Evolutionary conservation across 2,797 vertebrate species (phyloP), one percentile per base, ranked within the genome.

Genomic region (Bradypus variegatus): DNA sequence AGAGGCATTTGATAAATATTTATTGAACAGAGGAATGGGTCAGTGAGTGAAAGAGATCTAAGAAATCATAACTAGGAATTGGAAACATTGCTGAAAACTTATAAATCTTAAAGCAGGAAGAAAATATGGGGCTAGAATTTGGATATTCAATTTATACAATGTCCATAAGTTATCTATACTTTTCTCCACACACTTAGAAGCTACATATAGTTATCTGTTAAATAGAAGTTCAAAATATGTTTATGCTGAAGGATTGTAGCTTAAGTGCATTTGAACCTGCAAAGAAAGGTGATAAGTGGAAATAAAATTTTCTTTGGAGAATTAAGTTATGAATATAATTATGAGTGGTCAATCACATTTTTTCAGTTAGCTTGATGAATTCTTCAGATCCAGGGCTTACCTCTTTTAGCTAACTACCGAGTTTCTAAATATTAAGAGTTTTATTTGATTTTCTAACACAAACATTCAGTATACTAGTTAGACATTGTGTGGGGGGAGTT

Each of bases 1-100:
- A 25, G 11, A 31, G 8, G 18, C 19, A 16, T 48, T 15, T 31
- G 23, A 5, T 12, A 27, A 31, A 1, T 23, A 12, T 1, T 0
- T 14, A 38, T 1, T n/a, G 25, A 50, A 33, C 8, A 9, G 65
- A 85, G 21, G 12, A 38, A 65, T 4, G 1, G 19, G 10, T 23
- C 8, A 7, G 8, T 60, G n/a, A 27, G n/a, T 16, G 8, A 29
- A 78, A 77, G 36, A 21, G 15, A 36, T 11, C 27, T 76, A 25
- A 60, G 58, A 67, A 67, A 33, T 21, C 14, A 4, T 36, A 38
- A 19, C 13, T 31, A 27, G 14, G 14, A 3, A 6, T 1, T 60
- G 16, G 16, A 29, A 33, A 62, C 60, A 27, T 58, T 50, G 15
- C 36, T 50, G 23, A 80, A 60, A 70, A 85, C 15, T 29, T 19